Conservation (phyloP, 2,113 vertebrate species). For the Ageneiosus marmoratus region DNA sequence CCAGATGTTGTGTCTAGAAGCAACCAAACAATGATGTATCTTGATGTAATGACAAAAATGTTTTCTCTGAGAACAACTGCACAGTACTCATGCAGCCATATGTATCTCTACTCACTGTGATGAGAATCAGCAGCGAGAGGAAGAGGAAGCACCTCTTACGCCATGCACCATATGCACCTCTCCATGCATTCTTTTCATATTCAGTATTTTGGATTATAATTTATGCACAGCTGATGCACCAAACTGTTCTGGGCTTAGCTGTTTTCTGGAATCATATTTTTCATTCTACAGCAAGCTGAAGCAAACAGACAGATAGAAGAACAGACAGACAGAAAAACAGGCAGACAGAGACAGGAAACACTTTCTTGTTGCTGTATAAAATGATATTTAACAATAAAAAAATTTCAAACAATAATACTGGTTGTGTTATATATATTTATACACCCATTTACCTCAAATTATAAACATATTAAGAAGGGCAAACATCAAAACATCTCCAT, state of each 20-base stretch:
- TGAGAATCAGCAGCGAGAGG: constrained; percentile 18
- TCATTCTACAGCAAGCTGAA: constrained; percentile 23
- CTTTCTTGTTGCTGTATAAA: constrained; percentile 71
- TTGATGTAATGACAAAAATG: not conserved
- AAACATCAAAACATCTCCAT: constrained; percentile 34
- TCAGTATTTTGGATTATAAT: not conserved
- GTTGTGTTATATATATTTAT: constrained; percentile 46
- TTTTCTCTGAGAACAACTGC: not conserved
- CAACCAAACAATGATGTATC: not conserved
- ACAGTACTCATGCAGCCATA: constrained; percentile 27
- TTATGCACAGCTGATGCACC: constrained; percentile 1
- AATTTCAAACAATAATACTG: constrained; percentile 62
- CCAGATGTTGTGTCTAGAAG: not conserved
- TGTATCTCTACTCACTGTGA: constrained; percentile 40
- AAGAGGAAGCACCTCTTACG: constrained; percentile 12
- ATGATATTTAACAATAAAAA: constrained; percentile 79
- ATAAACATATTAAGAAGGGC: constrained; percentile 32
- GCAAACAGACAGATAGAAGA: constrained; percentile 40
- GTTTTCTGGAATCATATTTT: not conserved
- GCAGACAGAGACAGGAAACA: constrained; percentile 36
- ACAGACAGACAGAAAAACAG: constrained; percentile 54
- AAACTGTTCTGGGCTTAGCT: not conserved
- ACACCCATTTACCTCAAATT: constrained; percentile 37
- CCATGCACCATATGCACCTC: constrained; percentile 23
- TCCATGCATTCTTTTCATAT: constrained; percentile 27